phyloP scores from a whole-genome alignment of 2,888 invertebrate species.

The Oscheius sp. region DNA sequence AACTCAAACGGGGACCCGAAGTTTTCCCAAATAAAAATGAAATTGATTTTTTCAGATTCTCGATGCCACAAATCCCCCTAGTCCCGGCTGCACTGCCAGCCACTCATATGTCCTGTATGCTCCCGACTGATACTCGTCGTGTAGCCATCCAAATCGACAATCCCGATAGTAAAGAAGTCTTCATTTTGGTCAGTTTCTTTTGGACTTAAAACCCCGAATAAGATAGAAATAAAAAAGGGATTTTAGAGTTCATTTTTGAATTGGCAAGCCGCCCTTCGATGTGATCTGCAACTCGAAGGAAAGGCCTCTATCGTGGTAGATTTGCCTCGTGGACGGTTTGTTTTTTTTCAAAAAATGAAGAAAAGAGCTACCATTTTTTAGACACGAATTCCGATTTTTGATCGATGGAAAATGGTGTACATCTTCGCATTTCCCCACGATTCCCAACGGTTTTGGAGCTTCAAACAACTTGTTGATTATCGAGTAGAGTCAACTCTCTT shows the following conservation, averaged over 20 bases:
- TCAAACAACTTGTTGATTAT: slow-evolving; percentile 54
- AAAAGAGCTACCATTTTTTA: no score
- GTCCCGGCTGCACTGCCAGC: slow-evolving; percentile 6
- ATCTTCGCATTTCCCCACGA: slow-evolving; percentile 44
- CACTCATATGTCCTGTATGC: slow-evolving; percentile 31
- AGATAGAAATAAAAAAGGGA: background rate
- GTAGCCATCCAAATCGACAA: slow-evolving; percentile 53
- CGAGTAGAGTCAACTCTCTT: slow-evolving; percentile 35
- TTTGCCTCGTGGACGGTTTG: slow-evolving; percentile 57
- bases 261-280: slow-evolving; percentile 63
- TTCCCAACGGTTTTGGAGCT: slow-evolving; percentile 52
- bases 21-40: no score
- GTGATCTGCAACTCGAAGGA: slow-evolving; percentile 39
- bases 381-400: slow-evolving; percentile 64
- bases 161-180: slow-evolving; percentile 50
- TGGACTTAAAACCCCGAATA: background rate
- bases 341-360: no score
- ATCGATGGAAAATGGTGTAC: slow-evolving; percentile 60
- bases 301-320: slow-evolving; percentile 57
- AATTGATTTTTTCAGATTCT: background rate
- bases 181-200: slow-evolving; percentile 47
- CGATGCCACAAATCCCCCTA: slow-evolving; percentile 32
- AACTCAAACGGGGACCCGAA: no score
- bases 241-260: slow-evolving; percentile 61
- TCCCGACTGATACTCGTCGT: slow-evolving; percentile 36